Base-by-base conservation (phyloP, 2,797 vertebrate genomes). In the Enteromius anoplus region DNA sequence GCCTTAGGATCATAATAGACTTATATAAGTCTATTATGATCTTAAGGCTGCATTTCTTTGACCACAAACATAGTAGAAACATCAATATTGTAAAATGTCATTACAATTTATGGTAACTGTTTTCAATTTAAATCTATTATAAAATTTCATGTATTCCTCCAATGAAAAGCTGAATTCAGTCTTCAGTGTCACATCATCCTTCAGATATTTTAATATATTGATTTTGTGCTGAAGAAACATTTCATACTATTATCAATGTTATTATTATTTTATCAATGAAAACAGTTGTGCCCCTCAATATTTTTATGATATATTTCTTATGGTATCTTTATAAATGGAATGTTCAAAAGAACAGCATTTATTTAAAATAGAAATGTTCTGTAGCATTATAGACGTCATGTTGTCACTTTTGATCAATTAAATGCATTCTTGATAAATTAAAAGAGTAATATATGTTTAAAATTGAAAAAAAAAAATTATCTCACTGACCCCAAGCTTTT, bases 151-250 rank as follows among this genome's bases (percentile, higher is more conserved):
- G 26, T 70, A 42, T 68, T 68, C 34, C 4, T 68, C 19, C n/a
- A 19, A 68, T 40, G 34, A 34, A n/a, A 68, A 68, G 19, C 58
- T 60, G 23, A 29, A 62, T 14, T 62, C n/a, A 70, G 40, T 26
- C n/a, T 70, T 45, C n/a, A 45, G n/a, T 45, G 32, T 70, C 68
- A 47, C 42, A 70, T 47, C 40, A 70, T 70, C 23, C 12, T 70
- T 70, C n/a, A 70, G n/a, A 47, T 42, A 70, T 47, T 3, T 7
- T 71, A 17, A 72, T 51, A 21, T 72, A 17, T 47, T 51, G 1
- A 34, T 34, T 32, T 73, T 10, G 17, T 51, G 10, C 29, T 53
- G 17, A 53, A 53, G 26, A 34, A 34, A 53, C 47, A 3, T 49
- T 32, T 19, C 0, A 47, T 29, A 17, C 21, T n/a, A n/a, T 29